phyloP scores from a whole-genome alignment of 1,140 invertebrate genomes.

The Lineus longissimus region DNA sequence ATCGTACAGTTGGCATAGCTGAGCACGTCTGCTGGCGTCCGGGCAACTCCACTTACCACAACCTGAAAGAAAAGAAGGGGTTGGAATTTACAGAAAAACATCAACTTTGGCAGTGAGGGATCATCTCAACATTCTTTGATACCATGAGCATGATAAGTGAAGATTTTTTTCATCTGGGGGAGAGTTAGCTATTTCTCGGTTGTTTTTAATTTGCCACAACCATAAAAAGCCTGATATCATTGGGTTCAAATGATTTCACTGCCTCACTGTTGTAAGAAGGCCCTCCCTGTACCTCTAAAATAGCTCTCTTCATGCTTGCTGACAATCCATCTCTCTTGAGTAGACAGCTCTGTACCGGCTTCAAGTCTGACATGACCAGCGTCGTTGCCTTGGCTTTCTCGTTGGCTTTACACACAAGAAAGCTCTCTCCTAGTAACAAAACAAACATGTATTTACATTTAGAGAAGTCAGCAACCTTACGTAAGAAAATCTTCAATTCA shows the following conservation, averaged over 20 bases:
- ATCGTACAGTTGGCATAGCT: conserved; percentile 80
- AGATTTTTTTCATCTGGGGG: no score
- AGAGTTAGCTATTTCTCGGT: no score
- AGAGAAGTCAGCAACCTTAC: no score
- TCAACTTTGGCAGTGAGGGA: not conserved
- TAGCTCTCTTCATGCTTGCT: conserved; percentile 60
- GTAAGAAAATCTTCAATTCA: no score
- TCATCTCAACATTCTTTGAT: not conserved
- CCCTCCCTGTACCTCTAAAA: conserved; percentile 58
- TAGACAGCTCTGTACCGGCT: conserved; percentile 80
- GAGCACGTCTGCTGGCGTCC: conserved; percentile 67
- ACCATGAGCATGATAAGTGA: no score
- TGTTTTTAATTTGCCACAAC: no score
- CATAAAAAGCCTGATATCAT: no score
- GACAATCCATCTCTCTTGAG: conserved; percentile 52
- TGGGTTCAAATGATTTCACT: no score
- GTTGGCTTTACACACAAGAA: conserved; percentile 77
- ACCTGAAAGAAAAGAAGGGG: conserved; percentile 56
- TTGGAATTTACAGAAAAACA: not conserved
- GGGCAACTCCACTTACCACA: conserved; percentile 81
- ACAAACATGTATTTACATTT: not conserved
- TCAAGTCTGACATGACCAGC: conserved; percentile 65
- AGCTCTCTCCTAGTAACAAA: conserved; percentile 74
- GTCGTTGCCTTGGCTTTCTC: conserved; percentile 68
- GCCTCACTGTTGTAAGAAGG: not conserved